Conservation (phyloP, 2,797 vertebrate species). For the Australoheros facetus region DNA sequence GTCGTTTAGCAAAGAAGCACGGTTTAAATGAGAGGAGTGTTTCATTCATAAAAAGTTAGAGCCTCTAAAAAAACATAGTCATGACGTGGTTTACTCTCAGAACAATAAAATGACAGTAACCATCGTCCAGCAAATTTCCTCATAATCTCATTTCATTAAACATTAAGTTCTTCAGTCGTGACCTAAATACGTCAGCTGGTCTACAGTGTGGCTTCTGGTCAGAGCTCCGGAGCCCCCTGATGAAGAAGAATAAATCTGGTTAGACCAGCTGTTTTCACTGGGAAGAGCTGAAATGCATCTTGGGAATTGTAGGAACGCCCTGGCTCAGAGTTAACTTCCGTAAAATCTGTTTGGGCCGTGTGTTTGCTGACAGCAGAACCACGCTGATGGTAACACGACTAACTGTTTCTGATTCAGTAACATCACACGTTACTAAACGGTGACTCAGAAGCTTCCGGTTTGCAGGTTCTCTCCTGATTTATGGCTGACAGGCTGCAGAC, state of each 20-base stretch:
- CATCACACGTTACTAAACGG: constrained; percentile 2
- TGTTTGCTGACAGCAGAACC: neutral
- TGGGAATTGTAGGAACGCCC: constrained; percentile 25
- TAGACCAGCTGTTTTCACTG: neutral
- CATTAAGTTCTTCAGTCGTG: too few species aligned
- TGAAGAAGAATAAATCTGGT: constrained; percentile 19
- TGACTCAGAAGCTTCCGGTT: neutral
- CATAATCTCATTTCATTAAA: too few species aligned
- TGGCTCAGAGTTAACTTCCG: neutral
- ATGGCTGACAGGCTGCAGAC: neutral
- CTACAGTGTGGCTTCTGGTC: neutral
- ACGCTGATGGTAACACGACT: constrained; percentile 12
- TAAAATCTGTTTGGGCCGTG: neutral
- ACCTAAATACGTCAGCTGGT: neutral
- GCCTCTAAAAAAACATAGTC: too few species aligned
- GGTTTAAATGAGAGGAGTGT: neutral
- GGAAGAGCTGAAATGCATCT: constrained; percentile 14
- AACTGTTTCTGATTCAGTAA: constrained; percentile 15
- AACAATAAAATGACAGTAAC: neutral
- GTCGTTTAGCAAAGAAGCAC: neutral
- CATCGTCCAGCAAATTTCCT: too few species aligned
- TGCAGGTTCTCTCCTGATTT: neutral
- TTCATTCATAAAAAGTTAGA: neutral
- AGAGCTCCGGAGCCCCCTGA: neutral
- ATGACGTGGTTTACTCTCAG: too few species aligned